Conservation (phyloP, 2,888 invertebrate genomes). For the Xanthostigma xanthostigma region DNA sequence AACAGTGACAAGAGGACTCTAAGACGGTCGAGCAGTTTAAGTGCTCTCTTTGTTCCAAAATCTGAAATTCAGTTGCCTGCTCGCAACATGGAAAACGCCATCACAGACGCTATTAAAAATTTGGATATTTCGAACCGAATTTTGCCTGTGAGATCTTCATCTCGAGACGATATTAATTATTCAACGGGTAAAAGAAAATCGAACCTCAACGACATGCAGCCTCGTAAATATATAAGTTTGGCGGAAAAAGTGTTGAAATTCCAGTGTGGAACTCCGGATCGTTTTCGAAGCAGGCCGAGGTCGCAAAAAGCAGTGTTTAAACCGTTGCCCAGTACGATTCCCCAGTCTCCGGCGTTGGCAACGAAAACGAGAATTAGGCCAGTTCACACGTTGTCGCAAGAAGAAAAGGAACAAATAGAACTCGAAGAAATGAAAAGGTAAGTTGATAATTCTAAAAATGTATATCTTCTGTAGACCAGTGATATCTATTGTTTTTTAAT, state of each 20-base stretch:
- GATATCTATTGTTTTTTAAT: conserved; percentile 6
- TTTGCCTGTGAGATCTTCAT: too few species aligned
- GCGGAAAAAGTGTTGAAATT: conserved; percentile 37
- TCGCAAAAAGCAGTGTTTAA: conserved; percentile 1
- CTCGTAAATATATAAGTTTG: conserved; percentile 28
- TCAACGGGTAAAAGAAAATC: too few species aligned
- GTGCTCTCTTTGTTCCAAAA: too few species aligned
- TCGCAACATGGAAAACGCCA: too few species aligned
- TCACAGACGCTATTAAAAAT: too few species aligned
- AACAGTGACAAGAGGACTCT: too few species aligned
- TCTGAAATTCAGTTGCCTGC: too few species aligned
- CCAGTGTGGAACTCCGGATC: conserved; percentile 34
- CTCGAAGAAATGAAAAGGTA: conserved; percentile 46
- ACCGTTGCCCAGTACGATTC: conserved; percentile 23
- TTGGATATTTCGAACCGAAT: too few species aligned
- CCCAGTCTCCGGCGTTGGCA: conserved; percentile 36
- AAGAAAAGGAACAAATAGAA: conserved; percentile 45
- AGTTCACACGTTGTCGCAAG: conserved; percentile 35
- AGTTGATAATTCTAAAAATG: conserved; percentile 8
- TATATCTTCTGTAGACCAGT: background rate
- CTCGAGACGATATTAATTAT: too few species aligned
- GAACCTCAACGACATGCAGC: too few species aligned
- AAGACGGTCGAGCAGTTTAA: too few species aligned
- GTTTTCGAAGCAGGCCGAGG: conserved; percentile 28
- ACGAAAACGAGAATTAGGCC: conserved; percentile 40